phyloP scores from a whole-genome alignment of 2,797 vertebrate species.

The Ceryle rudis region DNA sequence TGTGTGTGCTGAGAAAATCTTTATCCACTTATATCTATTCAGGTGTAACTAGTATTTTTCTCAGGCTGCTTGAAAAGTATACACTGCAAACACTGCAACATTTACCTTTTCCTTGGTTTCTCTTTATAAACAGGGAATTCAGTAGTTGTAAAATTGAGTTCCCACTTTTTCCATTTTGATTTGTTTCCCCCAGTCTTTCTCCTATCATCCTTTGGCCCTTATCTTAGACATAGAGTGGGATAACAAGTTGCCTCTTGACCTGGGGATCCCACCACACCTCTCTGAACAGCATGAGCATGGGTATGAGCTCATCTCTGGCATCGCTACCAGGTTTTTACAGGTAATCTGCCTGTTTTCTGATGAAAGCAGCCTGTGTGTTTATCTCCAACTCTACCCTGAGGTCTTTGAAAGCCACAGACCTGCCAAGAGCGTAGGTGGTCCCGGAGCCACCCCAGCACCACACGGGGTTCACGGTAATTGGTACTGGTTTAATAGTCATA shows the following conservation, averaged over 20 bases:
- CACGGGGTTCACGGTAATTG: fast-evolving
- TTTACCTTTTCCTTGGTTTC: not conserved
- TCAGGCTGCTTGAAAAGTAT: not conserved
- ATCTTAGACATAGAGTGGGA: not conserved
- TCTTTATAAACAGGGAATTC: not conserved
- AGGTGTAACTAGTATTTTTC: not conserved
- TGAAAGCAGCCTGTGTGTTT: not conserved
- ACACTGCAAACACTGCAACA: not conserved
- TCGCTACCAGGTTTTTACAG: not conserved
- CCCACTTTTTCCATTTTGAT: not conserved
- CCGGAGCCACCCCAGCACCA: fast-evolving
- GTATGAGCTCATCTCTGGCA: not conserved
- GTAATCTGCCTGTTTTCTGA: not conserved
- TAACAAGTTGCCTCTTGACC: not conserved
- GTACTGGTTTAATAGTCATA: not conserved
- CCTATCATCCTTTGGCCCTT: not conserved
- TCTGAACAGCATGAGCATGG: not conserved
- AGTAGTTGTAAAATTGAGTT: not conserved
- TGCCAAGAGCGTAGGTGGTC: not conserved
- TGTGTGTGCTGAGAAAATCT: not conserved
- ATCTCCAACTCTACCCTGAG: not conserved
- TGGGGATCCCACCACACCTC: not conserved
- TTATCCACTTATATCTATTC: not conserved
- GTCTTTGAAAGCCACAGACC: not conserved
- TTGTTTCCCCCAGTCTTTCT: not conserved